Conservation (phyloP, 2,113 vertebrate species). For the Phalacrocorax carbo region DNA sequence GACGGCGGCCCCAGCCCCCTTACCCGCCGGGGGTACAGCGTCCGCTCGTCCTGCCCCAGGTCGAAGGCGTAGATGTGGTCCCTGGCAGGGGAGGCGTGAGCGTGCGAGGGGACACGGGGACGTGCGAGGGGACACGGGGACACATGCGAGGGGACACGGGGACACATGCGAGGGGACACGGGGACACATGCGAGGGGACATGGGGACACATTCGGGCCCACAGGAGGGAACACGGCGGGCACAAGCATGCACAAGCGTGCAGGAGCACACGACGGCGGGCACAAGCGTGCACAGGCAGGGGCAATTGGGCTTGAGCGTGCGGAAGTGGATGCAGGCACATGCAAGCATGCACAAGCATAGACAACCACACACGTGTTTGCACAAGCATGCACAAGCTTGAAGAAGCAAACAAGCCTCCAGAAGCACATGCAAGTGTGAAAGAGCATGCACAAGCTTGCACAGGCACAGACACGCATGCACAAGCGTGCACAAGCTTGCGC, state of each 20-base stretch:
- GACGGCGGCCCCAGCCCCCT: neutral
- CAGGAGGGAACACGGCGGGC: neutral
- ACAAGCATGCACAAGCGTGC: fast-evolving
- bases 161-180: no score
- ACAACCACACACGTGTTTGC: no score
- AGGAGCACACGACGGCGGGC: fast-evolving
- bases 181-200: no score
- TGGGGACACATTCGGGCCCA: neutral
- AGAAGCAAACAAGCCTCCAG: neutral
- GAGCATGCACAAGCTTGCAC: no score
- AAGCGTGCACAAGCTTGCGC: no score
- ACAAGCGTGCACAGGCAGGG: neutral
- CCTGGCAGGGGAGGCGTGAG: constrained; percentile 58
- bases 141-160: neutral
- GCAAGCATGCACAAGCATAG: no score
- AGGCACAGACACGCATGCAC: no score
- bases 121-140: no score
- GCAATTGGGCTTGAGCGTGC: fast-evolving
- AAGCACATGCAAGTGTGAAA: no score
- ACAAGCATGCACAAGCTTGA: no score
- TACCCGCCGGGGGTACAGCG: constrained; percentile 86
- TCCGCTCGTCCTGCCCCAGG: constrained; percentile 77
- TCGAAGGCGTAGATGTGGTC: constrained; percentile 91
- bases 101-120: neutral
- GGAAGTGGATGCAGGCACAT: no score